phyloP scores from a whole-genome alignment of 1,140 invertebrate genomes.

The Papilio helenus region DNA sequence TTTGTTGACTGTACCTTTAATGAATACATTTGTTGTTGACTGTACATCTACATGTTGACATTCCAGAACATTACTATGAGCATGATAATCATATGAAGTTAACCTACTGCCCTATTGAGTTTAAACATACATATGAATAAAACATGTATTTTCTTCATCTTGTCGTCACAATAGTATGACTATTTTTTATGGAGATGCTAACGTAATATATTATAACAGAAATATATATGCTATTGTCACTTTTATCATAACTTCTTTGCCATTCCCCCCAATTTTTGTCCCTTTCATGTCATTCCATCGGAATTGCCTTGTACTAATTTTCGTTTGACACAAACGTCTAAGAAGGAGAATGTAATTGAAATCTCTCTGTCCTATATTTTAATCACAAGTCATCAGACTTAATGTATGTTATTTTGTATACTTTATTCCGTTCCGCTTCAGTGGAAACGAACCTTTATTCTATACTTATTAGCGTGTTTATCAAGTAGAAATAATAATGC shows the following conservation, averaged over 20 bases:
- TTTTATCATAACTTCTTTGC: too few relatives aligned
- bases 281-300: too few relatives aligned
- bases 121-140: neutral
- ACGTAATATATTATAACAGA: too few relatives aligned
- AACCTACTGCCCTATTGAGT: neutral
- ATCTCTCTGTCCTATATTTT: neutral
- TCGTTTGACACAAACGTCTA: too few relatives aligned
- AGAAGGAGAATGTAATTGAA: neutral
- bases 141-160: neutral
- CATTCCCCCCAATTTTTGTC: too few relatives aligned
- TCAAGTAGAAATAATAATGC: conserved; percentile 1
- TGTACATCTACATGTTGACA: neutral
- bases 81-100: neutral
- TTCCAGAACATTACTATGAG: neutral
- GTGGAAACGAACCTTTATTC: neutral
- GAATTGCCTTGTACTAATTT: too few relatives aligned
- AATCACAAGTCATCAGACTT: neutral
- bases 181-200: neutral
- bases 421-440: neutral
- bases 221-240: too few relatives aligned
- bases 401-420: neutral
- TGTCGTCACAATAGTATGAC: neutral
- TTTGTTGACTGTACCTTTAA: conserved; percentile 12
- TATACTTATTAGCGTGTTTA: conserved; percentile 18
- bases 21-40: conserved; percentile 18